A percentile compares a stretch with the other conserved stretches of the same genome.
Conservation (phyloP, 2,797 vertebrate species). For the Cryptoprocta ferox region DNA sequence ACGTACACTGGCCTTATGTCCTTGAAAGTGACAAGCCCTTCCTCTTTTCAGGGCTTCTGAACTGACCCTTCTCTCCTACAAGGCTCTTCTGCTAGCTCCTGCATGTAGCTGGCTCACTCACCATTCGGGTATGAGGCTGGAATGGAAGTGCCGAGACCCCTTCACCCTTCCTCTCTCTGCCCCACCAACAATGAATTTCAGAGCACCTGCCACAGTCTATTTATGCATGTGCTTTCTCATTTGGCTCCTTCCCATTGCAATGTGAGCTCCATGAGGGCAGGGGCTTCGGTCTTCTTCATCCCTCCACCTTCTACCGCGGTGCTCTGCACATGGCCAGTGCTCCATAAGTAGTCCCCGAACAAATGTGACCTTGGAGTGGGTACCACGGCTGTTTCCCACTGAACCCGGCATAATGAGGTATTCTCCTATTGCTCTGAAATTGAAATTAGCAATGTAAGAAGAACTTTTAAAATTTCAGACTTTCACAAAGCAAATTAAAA, state of each 20-base stretch:
- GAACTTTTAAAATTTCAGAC: background rate
- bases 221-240: background rate
- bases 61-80: fast-evolving
- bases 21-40: background rate
- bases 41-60: background rate
- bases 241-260: background rate
- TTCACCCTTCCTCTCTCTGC: background rate
- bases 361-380: fast-evolving
- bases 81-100: background rate
- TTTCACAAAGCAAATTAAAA: slow-evolving; percentile 63
- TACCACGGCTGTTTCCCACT: background rate
- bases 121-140: background rate
- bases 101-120: background rate
- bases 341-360: background rate
- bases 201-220: background rate
- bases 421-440: background rate
- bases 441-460: slow-evolving; percentile 5
- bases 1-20: background rate
- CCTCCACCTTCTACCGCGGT: background rate
- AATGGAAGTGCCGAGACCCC: background rate
- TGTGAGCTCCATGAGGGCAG: background rate
- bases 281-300: background rate
- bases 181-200: background rate
- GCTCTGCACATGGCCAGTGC: too few relatives aligned
- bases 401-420: background rate